phyloP scores from a whole-genome alignment of 2,113 vertebrate genomes.

The Zapornia atra region DNA sequence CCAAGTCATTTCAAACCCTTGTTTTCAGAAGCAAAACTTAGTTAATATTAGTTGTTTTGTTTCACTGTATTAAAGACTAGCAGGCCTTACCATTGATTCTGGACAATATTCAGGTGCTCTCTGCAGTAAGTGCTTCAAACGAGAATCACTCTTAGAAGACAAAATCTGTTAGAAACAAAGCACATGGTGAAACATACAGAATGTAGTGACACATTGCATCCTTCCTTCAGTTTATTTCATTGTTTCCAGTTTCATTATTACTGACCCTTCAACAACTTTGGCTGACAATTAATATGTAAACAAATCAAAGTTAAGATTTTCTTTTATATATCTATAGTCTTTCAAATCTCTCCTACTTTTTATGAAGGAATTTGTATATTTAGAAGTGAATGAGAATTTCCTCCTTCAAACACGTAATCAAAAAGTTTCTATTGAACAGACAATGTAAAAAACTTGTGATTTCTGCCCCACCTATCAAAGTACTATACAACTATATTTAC shows the following conservation, averaged over 20 bases:
- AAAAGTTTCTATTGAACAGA: neutral
- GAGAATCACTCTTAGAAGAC: conserved; percentile 95
- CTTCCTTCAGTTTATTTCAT: neutral
- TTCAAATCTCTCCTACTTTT: neutral
- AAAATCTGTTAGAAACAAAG: conserved; percentile 82
- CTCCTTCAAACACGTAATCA: neutral
- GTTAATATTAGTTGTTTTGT: neutral
- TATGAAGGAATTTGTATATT: neutral
- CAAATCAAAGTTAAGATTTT: neutral
- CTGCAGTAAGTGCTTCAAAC: conserved; percentile 90
- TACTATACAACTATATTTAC: neutral
- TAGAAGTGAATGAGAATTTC: neutral
- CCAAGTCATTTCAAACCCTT: neutral
- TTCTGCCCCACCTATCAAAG: neutral
- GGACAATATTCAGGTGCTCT: conserved; percentile 94
- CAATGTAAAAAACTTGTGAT: neutral
- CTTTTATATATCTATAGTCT: neutral
- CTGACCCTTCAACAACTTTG: neutral
- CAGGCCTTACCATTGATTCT: conserved; percentile 83
- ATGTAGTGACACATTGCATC: neutral
- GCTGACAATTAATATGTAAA: neutral
- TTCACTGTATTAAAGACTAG: neutral
- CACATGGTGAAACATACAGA: neutral
- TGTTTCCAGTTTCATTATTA: neutral
- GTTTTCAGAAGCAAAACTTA: neutral